Conservation (phyloP, 1,140 invertebrate genomes). For the Bombus confusus region DNA sequence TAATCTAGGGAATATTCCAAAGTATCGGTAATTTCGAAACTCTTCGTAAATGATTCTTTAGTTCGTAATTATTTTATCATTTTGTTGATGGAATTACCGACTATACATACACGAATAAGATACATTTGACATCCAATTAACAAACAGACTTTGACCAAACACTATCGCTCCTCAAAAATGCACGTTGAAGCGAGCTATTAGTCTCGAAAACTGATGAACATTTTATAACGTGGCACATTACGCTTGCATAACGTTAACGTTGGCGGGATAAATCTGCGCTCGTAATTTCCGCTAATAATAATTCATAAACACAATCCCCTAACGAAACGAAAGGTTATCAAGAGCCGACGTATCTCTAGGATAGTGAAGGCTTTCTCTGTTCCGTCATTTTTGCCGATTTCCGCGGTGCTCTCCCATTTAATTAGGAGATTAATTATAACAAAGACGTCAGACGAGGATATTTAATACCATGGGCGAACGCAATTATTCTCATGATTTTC, state of each 20-base stretch:
- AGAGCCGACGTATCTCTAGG: constrained; percentile 32
- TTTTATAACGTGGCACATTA: constrained; percentile 53
- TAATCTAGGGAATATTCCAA: too few relatives aligned
- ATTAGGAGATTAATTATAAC: constrained; percentile 74
- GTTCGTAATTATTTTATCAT: neutral
- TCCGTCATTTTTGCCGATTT: constrained; percentile 61
- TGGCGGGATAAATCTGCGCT: constrained; percentile 29
- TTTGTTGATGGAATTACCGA: neutral
- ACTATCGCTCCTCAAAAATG: constrained; percentile 6
- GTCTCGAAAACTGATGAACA: constrained; percentile 43
- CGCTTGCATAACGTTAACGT: constrained; percentile 45
- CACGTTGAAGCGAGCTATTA: constrained; percentile 13
- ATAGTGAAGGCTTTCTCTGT: constrained; percentile 27
- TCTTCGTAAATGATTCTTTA: neutral
- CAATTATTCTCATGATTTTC: constrained; percentile 37
- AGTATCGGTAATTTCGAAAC: neutral
- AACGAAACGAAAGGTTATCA: constrained; percentile 56
- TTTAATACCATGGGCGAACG: constrained; percentile 56
- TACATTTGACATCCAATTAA: neutral
- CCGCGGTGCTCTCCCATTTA: constrained; percentile 55
- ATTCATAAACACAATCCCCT: constrained; percentile 56
- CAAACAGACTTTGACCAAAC: neutral
- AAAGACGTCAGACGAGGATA: constrained; percentile 55
- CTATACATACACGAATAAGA: neutral
- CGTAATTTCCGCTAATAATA: constrained; percentile 65